A percentile compares a stretch with the other conserved stretches of the same genome.
Evolutionary conservation across 2,113 vertebrate species (phyloP).

Genomic region (Empidonax traillii): DNA sequence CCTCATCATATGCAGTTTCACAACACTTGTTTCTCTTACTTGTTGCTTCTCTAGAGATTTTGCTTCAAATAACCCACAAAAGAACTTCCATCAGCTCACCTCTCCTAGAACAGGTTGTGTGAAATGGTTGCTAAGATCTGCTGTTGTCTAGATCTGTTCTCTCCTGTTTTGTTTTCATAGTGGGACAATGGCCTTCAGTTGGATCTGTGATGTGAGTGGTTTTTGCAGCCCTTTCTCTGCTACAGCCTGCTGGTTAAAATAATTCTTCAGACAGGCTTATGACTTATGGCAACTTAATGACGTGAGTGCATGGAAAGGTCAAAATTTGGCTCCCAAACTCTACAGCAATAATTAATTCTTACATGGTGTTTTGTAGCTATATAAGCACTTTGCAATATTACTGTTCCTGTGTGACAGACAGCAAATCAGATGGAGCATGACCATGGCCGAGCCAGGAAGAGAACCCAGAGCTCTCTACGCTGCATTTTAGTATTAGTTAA

Average conservation of each 20-base stretch:
- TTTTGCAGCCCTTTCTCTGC: background rate
- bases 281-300: background rate
- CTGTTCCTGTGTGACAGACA: background rate
- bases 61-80: background rate
- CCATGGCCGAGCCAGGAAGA: fast-evolving
- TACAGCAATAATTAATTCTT: background rate
- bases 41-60: background rate
- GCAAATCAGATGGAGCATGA: background rate
- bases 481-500: background rate
- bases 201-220: background rate
- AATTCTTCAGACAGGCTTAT: background rate
- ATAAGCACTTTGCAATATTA: background rate
- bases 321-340: background rate
- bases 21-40: background rate
- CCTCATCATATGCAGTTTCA: background rate
- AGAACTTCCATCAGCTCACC: background rate
- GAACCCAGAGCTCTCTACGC: background rate
- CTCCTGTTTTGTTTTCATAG: background rate
- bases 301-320: background rate
- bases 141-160: background rate
- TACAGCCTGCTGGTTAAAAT: background rate
- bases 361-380: background rate
- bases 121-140: background rate
- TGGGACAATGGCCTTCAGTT: background rate
- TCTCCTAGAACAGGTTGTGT: background rate